Conservation (phyloP, 1,140 invertebrate species). For the Cydia pomonella region DNA sequence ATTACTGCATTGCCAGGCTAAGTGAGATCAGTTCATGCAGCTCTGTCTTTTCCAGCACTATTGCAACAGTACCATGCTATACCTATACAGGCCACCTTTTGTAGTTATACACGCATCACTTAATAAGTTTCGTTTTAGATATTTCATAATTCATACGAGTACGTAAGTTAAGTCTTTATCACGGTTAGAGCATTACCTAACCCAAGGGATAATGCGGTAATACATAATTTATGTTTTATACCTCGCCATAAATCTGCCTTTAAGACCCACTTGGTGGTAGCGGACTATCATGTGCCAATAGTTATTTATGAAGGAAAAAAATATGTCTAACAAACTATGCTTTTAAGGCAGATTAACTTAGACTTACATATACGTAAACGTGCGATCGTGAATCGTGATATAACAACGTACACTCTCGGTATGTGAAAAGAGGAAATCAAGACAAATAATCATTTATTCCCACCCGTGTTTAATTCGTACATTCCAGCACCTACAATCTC, state of each 20-base stretch:
- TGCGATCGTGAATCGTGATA: neutral
- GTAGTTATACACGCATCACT: too few relatives aligned
- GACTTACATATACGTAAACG: too few relatives aligned
- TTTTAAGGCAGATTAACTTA: too few relatives aligned
- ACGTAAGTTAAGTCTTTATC: neutral
- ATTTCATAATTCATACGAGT: neutral
- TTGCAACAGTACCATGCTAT: neutral
- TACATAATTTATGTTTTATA: neutral
- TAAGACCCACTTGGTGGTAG: too few relatives aligned
- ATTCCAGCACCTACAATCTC: neutral
- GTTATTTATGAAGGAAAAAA: too few relatives aligned
- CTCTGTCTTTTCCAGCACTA: neutral
- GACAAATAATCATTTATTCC: neutral
- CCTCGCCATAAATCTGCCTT: neutral
- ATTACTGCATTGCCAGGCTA: conserved; percentile 80
- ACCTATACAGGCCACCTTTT: too few relatives aligned
- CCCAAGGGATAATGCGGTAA: neutral
- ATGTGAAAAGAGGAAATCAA: neutral
- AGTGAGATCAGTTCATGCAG: conserved; percentile 45
- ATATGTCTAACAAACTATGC: too few relatives aligned
- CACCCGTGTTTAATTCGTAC: neutral
- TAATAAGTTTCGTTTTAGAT: neutral
- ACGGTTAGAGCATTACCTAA: neutral
- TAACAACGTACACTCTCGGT: neutral
- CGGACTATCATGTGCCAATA: too few relatives aligned